phyloP scores from a whole-genome alignment of 2,888 invertebrate genomes.

The Noctua janthe region DNA sequence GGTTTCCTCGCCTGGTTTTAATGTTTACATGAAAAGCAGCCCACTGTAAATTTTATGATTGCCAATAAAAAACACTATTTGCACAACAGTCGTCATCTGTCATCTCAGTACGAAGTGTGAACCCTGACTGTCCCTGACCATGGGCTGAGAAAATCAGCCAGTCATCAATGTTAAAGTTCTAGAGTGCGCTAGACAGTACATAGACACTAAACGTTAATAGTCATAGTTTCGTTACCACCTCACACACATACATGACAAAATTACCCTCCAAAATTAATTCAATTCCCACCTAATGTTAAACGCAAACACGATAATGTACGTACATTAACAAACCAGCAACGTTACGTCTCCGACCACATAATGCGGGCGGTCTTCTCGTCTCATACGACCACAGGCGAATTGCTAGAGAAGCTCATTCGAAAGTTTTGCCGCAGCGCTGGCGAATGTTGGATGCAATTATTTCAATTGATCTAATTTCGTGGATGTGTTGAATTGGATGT shows the following conservation, averaged over 20 bases:
- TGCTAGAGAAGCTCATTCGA: constrained; percentile 58
- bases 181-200: background rate
- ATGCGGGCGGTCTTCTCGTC: constrained; percentile 60
- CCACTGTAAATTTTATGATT: background rate
- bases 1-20: background rate
- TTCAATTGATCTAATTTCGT: constrained; percentile 54
- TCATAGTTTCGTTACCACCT: constrained; percentile 18
- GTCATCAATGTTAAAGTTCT: background rate
- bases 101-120: background rate
- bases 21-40: background rate
- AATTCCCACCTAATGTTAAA: constrained; percentile 41
- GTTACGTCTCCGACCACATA: constrained; percentile 56
- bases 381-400: constrained; percentile 62
- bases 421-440: constrained; percentile 60
- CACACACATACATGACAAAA: constrained; percentile 26
- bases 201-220: constrained; percentile 19
- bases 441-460: constrained; percentile 58
- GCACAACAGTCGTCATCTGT: background rate
- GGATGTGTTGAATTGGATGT: constrained; percentile 41
- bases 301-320: constrained; percentile 45
- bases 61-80: background rate
- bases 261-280: constrained; percentile 53
- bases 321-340: constrained; percentile 51
- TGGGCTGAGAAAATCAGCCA: background rate
- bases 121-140: background rate